These are phyloP conservation scores for Metacarcinus magister DNA, from an alignment of 2,888 invertebrate species.

Conservation along the genomic window DNA sequence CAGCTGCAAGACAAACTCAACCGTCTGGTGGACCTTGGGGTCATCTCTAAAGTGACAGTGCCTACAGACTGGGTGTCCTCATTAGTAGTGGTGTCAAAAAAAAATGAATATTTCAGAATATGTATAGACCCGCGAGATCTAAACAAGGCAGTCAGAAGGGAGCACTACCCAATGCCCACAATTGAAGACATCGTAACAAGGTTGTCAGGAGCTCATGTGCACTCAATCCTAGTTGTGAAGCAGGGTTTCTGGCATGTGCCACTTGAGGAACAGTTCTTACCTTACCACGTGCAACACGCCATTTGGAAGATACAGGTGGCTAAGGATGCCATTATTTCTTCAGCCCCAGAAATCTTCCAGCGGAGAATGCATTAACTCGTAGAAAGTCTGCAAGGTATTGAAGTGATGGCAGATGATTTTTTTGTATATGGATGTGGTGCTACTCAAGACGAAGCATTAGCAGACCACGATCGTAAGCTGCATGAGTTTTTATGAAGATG, in stretches of 20 bases:
- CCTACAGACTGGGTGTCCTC: slow-evolving; percentile 55
- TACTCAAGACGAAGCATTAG: not conserved
- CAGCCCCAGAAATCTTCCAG: slow-evolving; percentile 52
- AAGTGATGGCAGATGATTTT: slow-evolving; percentile 63
- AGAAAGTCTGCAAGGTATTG: slow-evolving; percentile 20
- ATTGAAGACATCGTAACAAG: slow-evolving; percentile 18
- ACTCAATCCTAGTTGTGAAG: slow-evolving; percentile 49
- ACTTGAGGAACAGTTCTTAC: slow-evolving; percentile 54
- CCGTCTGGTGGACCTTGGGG: not conserved
- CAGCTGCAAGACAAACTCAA: not conserved
- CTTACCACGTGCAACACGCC: slow-evolving; percentile 53
- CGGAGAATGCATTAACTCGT: slow-evolving; percentile 52
- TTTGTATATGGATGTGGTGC: slow-evolving; percentile 16
- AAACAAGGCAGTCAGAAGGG: not conserved
- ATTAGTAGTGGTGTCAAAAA: not conserved
- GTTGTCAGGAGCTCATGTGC: slow-evolving; percentile 13
- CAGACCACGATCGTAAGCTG: slow-evolving; percentile 57
- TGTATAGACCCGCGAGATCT: not conserved
- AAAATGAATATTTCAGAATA: not conserved
- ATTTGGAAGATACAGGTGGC: slow-evolving; percentile 63
- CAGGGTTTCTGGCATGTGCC: slow-evolving; percentile 39
- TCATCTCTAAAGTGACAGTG: slow-evolving; percentile 5
- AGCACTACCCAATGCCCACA: not conserved
- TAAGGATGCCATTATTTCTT: slow-evolving; percentile 44
- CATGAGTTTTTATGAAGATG: slow-evolving; percentile 53